Evolutionary conservation across 2,113 vertebrate species (phyloP), one percentile per base, ranked within the genome.

Genomic region (Proterorhinus semilunaris): DNA sequence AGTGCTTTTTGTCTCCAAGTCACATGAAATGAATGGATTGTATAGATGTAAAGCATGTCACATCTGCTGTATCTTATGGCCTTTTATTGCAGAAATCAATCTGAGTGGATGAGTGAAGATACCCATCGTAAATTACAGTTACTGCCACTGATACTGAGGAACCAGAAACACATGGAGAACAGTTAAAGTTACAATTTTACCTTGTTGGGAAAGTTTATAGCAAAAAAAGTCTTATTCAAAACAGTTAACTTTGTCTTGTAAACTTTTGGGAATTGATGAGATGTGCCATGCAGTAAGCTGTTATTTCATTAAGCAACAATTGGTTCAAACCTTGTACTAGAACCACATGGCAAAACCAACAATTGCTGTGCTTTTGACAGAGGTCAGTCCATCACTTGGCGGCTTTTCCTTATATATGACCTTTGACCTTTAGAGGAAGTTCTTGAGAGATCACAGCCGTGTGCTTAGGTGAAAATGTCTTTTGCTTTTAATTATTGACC

Each of bases 371-470:
- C 49, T 69, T 53, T 65, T 81, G 76, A 83, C 76, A 77, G 74
- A 84, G 75, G 79, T 84, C 74, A 83, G 69, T 64, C 66, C 46
- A 74, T 84, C 68, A 72, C 70, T 65, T 75, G n/a, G 0, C 62
- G 63, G 69, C 79, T 87, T 84, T 78, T 82, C 84, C 76, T 84
- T 54, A 71, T 75, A 73, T 83, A 64, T 83, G 78, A 80, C 61
- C 67, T 78, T 69, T 82, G 68, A 82, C 83, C 83, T 71, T 10
- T 17, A 68, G 62, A 61, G 68, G 76, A 82, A 72, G 74, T 84
- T 85, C 55, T 50, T 51, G 54, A 59, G 48, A 78, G 81, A 78
- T 84, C 79, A 79, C 58, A 51, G 16, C 62, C 74, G 69, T 46
- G 49, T 51, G 15, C 59, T 46, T 67, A 64, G 51, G 69, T 69